Conservation (phyloP, 2,113 vertebrate genomes). For the Myotis yumanensis region DNA sequence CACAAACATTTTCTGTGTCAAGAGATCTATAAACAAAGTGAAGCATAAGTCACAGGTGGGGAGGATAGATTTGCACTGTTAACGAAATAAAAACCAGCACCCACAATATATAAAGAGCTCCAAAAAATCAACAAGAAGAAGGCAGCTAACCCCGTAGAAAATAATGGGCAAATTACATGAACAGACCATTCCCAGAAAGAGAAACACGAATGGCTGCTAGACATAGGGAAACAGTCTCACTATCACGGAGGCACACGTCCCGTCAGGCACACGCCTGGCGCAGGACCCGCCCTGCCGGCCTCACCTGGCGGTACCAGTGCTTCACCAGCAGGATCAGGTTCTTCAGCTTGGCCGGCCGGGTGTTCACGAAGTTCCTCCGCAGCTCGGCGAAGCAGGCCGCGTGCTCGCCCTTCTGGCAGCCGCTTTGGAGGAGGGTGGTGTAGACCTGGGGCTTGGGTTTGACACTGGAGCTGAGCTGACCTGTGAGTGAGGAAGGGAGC, state of each 20-base stretch:
- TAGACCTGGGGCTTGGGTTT: conserved; percentile 35
- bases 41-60: background rate
- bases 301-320: conserved; percentile 72
- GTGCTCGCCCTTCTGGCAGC: background rate
- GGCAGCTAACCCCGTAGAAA: background rate
- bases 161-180: background rate
- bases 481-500: background rate
- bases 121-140: conserved; percentile 18
- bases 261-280: background rate
- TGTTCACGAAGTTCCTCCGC: conserved; percentile 63
- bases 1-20: background rate
- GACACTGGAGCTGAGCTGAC: background rate
- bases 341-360: conserved; percentile 37
- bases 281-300: background rate
- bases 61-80: background rate
- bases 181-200: background rate
- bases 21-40: background rate
- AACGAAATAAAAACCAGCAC: background rate
- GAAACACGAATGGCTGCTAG: background rate
- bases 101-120: conserved; percentile 20
- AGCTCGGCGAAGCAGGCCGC: conserved; percentile 60
- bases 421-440: background rate
- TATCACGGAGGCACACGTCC: background rate
- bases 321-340: conserved; percentile 72
- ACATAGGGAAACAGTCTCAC: background rate